phyloP scores from a whole-genome alignment of 2,113 vertebrate species.

The Typhlomys cinereus region DNA sequence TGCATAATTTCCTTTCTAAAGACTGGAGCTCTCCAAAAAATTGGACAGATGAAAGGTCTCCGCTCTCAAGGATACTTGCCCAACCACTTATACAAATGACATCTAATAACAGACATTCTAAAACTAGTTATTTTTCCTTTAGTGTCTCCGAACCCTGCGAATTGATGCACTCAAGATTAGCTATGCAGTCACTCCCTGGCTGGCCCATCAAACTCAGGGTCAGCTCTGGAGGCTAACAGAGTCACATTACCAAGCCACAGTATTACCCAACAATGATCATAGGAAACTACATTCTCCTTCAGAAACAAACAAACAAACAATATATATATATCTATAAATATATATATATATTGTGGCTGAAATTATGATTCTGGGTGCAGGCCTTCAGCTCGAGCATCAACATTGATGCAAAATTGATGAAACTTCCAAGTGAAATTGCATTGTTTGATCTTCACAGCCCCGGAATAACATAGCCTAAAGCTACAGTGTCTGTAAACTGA shows the following conservation, averaged over 20 bases:
- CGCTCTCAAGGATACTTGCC: conserved; percentile 86
- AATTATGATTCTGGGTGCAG: conserved; percentile 88
- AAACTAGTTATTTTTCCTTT: conserved; percentile 86
- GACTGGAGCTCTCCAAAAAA: conserved; percentile 91
- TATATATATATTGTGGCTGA: conserved; percentile 84
- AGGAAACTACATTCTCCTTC: conserved; percentile 86
- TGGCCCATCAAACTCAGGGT: conserved; percentile 77
- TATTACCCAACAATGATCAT: conserved; percentile 78
- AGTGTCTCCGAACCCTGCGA: conserved; percentile 87
- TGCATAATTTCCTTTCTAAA: conserved; percentile 88
- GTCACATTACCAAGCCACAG: conserved; percentile 64
- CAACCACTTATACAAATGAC: conserved; percentile 91
- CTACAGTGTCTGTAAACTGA: conserved; percentile 92
- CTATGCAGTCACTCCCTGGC: conserved; percentile 80
- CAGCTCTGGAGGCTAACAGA: conserved; percentile 53
- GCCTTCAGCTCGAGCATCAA: conserved; percentile 85
- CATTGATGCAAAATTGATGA: conserved; percentile 93
- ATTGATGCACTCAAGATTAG: conserved; percentile 85
- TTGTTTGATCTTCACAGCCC: conserved; percentile 92
- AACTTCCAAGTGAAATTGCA: conserved; percentile 90
- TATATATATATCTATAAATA: too few relatives aligned
- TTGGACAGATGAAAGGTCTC: conserved; percentile 88
- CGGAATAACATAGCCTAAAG: conserved; percentile 91
- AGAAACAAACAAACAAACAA: conserved; percentile 78
- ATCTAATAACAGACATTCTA: conserved; percentile 91